Evolutionary conservation across 2,888 invertebrate genomes (phyloP).

Genomic region (Pasiphila rectangulata): DNA sequence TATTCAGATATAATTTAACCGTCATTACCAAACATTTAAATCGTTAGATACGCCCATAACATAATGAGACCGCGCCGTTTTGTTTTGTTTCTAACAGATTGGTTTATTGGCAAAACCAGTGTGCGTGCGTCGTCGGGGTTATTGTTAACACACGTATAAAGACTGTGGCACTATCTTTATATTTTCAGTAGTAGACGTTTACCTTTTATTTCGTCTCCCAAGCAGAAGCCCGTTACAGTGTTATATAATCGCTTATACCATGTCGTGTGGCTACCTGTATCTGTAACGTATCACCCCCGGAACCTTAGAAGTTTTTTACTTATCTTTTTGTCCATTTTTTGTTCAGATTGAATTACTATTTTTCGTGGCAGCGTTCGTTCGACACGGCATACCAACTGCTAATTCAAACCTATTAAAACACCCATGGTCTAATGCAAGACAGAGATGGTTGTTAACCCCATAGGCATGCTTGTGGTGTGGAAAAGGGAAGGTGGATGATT

Average conservation of each 20-base stretch:
- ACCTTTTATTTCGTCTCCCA: too few species aligned
- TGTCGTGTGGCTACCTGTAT: conserved; percentile 66
- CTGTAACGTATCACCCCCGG: conserved; percentile 72
- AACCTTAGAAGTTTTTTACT: conserved; percentile 60
- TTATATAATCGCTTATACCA: conserved; percentile 27
- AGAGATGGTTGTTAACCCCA: conserved; percentile 6
- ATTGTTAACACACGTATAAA: too few species aligned
- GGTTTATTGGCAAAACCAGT: too few species aligned
- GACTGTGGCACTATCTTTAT: too few species aligned
- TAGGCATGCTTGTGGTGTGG: conserved; percentile 12
- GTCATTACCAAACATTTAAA: too few species aligned
- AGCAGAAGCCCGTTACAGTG: conserved; percentile 25
- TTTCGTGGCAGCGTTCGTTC: conserved; percentile 72
- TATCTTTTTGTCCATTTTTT: conserved; percentile 63
- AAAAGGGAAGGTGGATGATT: conserved; percentile 35
- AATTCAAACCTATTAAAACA: conserved; percentile 52
- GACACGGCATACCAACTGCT: conserved; percentile 73
- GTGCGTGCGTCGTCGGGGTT: too few species aligned
- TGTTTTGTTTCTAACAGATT: too few species aligned
- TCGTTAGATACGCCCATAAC: too few species aligned
- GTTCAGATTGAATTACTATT: conserved; percentile 69
- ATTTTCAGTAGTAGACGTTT: too few species aligned
- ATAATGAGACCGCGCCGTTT: too few species aligned
- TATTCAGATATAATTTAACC: too few species aligned
- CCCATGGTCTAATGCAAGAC: conserved; percentile 30